Evolutionary conservation across 2,888 invertebrate species (phyloP).

Genomic region (Himalopsyche kuldschensis): DNA sequence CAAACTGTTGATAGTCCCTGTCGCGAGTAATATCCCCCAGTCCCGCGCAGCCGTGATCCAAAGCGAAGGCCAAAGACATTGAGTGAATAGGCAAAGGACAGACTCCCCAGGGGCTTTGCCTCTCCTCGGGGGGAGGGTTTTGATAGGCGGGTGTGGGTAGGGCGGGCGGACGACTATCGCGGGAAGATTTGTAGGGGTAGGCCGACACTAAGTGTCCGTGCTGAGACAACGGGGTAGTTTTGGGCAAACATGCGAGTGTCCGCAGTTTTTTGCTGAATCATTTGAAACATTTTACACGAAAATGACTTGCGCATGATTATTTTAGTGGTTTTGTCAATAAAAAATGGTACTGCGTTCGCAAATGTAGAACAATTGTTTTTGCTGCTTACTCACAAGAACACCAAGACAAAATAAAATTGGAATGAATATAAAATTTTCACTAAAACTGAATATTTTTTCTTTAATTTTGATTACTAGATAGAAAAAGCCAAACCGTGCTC

Average conservation of each 20-base stretch:
- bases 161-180: neutral
- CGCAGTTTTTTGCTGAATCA: neutral
- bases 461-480: too few relatives aligned
- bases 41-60: constrained; percentile 47
- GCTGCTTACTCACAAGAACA: too few relatives aligned
- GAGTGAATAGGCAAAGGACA: constrained; percentile 61
- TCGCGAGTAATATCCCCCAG: neutral
- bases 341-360: neutral
- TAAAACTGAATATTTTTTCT: too few relatives aligned
- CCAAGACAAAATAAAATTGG: too few relatives aligned
- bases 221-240: constrained; percentile 5
- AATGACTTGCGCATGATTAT: neutral
- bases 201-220: constrained; percentile 33
- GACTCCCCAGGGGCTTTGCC: constrained; percentile 64
- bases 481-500: too few relatives aligned
- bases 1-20: neutral
- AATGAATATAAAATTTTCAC: too few relatives aligned
- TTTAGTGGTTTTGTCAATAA: neutral
- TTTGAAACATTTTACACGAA: neutral
- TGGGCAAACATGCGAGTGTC: neutral
- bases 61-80: constrained; percentile 64
- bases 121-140: constrained; percentile 43
- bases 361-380: too few relatives aligned
- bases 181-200: constrained; percentile 39
- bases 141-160: neutral